phyloP scores from a whole-genome alignment of 2,113 vertebrate species.

The Corythaixoides concolor region DNA sequence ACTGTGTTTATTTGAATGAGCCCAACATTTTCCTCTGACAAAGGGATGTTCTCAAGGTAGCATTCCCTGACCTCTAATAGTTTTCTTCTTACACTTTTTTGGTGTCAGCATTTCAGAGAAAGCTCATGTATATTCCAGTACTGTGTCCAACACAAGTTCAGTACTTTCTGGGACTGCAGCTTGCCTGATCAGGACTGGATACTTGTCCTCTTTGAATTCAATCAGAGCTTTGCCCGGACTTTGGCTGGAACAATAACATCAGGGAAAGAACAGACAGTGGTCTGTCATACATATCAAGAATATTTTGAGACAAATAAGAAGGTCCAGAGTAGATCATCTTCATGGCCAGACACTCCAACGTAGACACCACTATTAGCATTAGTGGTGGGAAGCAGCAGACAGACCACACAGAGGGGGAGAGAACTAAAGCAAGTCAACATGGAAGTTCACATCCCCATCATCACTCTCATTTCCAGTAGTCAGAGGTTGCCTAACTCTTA shows the following conservation, averaged over 20 bases:
- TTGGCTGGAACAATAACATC: not conserved
- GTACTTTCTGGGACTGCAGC: not conserved
- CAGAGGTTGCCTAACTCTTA: not conserved
- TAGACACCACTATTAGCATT: not conserved
- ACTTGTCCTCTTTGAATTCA: not conserved
- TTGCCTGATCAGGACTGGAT: not conserved
- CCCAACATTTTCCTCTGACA: not conserved
- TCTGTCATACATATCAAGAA: not conserved
- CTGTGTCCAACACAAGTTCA: not conserved
- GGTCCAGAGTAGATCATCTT: not conserved
- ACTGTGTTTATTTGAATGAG: not conserved
- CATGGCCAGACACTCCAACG: not conserved
- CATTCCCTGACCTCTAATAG: not conserved
- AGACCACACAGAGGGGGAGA: not conserved
- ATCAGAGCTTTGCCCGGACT: not conserved
- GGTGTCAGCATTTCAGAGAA: not conserved
- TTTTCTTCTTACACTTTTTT: not conserved
- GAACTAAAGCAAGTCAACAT: not conserved
- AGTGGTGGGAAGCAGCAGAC: not conserved
- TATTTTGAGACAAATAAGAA: not conserved
- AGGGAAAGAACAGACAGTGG: not conserved
- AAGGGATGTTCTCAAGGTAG: not conserved
- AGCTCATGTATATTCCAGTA: not conserved
- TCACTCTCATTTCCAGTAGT: not conserved
- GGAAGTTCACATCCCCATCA: accelerated